Evolutionary conservation across 2,888 invertebrate genomes (phyloP).

Genomic region (Platyscelio sp.): DNA sequence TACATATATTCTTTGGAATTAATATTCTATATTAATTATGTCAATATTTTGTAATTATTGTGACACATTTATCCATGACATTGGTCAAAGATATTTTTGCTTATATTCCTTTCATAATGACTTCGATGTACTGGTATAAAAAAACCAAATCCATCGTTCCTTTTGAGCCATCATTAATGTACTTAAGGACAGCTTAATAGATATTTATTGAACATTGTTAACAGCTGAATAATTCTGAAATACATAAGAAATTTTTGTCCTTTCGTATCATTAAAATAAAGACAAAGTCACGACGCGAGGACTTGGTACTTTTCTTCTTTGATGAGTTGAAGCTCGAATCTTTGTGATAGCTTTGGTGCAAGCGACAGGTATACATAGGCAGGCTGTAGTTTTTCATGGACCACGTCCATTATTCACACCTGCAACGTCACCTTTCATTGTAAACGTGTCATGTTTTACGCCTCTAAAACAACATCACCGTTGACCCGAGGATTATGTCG

Average conservation of each 20-base stretch:
- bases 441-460: conserved; percentile 84
- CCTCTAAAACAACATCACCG: conserved; percentile 83
- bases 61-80: no score
- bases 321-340: conserved; percentile 29
- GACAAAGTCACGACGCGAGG: conserved; percentile 43
- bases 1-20: no score
- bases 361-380: conserved; percentile 64
- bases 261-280: conserved; percentile 48
- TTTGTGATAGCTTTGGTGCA: conserved; percentile 36
- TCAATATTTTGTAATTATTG: no score
- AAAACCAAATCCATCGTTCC: no score
- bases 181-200: not conserved
- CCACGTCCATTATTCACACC: conserved; percentile 78
- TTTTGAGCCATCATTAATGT: not conserved
- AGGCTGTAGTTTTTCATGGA: conserved; percentile 52
- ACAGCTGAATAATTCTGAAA: conserved; percentile 24
- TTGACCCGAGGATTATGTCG: conserved; percentile 80
- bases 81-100: no score
- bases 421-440: conserved; percentile 81
- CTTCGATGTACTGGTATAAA: no score
- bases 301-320: conserved; percentile 30
- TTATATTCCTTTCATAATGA: no score
- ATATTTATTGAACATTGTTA: conserved; percentile 16
- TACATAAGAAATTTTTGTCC: conserved; percentile 18
- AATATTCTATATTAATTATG: no score